These are phyloP conservation scores for Caenorhabditis sp. DNA, from an alignment of 2,888 invertebrate species.

Conservation along the genomic window DNA sequence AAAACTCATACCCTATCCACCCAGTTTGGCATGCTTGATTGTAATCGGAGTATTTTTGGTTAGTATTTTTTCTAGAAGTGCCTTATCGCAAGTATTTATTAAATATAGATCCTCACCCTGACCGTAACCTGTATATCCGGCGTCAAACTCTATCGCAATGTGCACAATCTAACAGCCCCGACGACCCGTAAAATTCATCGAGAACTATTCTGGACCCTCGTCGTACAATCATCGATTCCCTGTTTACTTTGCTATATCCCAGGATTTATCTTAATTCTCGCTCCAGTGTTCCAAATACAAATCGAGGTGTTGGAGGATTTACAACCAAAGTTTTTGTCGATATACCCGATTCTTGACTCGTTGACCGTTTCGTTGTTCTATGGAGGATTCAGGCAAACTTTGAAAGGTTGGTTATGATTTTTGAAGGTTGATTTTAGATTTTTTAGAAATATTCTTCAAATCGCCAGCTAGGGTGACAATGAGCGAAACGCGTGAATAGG, in stretches of 20 bases:
- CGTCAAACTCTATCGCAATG: neutral
- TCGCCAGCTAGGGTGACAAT: no score
- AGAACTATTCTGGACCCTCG: slow-evolving; percentile 5
- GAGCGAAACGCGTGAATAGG: no score
- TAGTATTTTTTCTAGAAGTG: no score
- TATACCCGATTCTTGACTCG: neutral
- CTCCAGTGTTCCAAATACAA: neutral
- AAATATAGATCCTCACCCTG: neutral
- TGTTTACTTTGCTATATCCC: neutral
- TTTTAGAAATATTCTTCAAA: no score
- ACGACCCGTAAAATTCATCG: neutral
- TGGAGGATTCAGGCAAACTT: neutral
- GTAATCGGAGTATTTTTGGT: neutral
- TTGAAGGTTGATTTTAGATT: no score
- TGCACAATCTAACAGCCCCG: neutral
- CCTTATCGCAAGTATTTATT: no score
- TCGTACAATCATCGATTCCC: slow-evolving; percentile 1
- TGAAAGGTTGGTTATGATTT: neutral
- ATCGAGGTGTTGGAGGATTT: neutral
- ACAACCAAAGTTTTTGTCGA: neutral
- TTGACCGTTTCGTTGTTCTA: neutral
- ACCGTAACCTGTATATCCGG: neutral
- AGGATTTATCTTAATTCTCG: neutral
- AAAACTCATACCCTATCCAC: neutral
- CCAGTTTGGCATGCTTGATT: neutral